Evolutionary conservation across 2,888 invertebrate species (phyloP).

Genomic region (Macrophya alboannulata): DNA sequence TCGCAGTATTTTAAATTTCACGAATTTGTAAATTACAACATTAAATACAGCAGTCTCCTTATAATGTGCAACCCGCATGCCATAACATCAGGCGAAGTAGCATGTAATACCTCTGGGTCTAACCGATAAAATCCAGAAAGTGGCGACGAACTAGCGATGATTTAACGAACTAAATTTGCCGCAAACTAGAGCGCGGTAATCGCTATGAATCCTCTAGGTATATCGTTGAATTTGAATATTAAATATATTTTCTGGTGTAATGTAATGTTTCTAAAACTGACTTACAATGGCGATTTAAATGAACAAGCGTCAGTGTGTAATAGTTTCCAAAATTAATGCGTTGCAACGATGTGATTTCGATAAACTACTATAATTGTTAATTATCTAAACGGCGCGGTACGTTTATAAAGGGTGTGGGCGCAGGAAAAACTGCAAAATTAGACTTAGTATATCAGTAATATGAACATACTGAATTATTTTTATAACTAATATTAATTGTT

Average conservation of each 20-base stretch:
- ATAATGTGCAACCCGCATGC: background rate
- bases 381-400: no score
- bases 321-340: background rate
- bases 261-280: background rate
- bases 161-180: slow-evolving; percentile 25
- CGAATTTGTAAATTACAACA: no score
- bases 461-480: slow-evolving; percentile 4
- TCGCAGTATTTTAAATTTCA: no score
- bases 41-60: no score
- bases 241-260: background rate
- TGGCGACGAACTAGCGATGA: background rate
- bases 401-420: no score
- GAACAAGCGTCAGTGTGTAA: background rate
- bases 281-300: background rate
- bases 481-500: background rate
- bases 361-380: background rate
- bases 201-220: background rate
- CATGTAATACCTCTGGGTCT: background rate
- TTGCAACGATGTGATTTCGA: background rate
- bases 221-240: background rate
- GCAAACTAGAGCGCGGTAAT: background rate
- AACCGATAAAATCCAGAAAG: background rate
- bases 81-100: background rate
- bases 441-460: background rate
- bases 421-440: background rate